Evolutionary conservation across 2,113 vertebrate genomes (phyloP).

Genomic region (Erythrocercus mccallii): DNA sequence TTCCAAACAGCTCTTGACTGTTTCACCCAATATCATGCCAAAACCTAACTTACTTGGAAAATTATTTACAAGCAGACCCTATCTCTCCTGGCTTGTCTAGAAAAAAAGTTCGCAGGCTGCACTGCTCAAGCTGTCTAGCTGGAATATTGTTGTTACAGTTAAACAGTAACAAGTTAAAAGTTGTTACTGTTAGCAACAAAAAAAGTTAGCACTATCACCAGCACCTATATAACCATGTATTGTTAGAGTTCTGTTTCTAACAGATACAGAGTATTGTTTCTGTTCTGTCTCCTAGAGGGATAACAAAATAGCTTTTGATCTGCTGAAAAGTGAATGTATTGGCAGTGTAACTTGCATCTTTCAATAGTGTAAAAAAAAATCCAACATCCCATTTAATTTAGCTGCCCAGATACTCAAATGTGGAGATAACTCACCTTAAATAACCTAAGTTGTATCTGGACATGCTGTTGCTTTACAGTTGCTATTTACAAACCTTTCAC

Average conservation of each 20-base stretch:
- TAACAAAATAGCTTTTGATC: background rate
- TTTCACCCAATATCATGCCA: background rate
- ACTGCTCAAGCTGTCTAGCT: background rate
- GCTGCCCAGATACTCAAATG: background rate
- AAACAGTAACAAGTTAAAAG: background rate
- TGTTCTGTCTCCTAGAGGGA: background rate
- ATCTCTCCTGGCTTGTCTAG: background rate
- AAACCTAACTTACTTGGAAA: background rate
- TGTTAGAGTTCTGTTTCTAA: background rate
- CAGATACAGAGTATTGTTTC: background rate
- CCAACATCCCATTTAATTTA: background rate
- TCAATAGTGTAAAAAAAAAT: background rate
- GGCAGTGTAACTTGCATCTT: background rate
- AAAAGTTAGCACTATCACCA: background rate
- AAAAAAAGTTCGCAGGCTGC: background rate
- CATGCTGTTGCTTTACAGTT: background rate
- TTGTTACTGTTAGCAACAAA: background rate
- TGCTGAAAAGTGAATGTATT: background rate
- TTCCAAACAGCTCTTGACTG: background rate
- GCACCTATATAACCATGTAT: background rate
- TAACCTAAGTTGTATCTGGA: background rate
- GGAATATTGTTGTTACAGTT: background rate
- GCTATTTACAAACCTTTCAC: background rate
- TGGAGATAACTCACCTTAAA: constrained; percentile 16
- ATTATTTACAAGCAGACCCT: background rate